Percentiles rank a stretch among this genome's conserved stretches.
Conservation (phyloP, 2,888 invertebrate genomes). For the Epinotia nisella region DNA sequence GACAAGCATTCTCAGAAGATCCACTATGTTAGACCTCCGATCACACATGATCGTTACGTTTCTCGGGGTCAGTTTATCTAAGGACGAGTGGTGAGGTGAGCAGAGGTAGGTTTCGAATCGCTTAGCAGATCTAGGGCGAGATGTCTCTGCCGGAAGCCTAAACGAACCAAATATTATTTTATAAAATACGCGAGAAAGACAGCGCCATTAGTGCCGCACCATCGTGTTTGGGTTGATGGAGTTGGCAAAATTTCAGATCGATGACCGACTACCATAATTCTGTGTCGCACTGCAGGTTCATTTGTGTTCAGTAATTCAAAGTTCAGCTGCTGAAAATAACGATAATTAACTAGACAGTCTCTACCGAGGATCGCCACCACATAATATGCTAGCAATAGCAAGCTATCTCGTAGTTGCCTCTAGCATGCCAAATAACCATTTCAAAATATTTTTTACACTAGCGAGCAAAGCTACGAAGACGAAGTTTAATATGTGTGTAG, state of each 20-base stretch:
- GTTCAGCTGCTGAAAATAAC: no score
- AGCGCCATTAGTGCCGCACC: slow-evolving; percentile 8
- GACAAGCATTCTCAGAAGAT: neutral
- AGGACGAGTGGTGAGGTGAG: neutral
- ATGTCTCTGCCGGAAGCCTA: slow-evolving; percentile 30
- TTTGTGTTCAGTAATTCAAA: no score
- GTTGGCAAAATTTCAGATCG: slow-evolving; percentile 8
- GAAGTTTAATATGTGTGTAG: no score
- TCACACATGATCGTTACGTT: neutral
- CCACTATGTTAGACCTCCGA: neutral
- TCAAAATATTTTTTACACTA: no score
- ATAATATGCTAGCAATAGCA: no score
- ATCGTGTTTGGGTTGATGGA: neutral
- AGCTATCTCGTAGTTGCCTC: no score
- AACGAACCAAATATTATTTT: slow-evolving; percentile 14
- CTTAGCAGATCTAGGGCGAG: slow-evolving; percentile 20
- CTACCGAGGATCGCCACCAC: no score
- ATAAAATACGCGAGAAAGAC: slow-evolving; percentile 3
- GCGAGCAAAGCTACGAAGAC: no score
- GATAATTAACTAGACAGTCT: no score
- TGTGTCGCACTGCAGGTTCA: neutral
- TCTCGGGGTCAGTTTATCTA: neutral
- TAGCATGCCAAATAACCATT: no score
- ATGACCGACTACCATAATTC: neutral
- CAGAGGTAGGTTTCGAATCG: neutral